Evolutionary conservation across 1,140 invertebrate genomes (phyloP).

Genomic region (Heliconius himera): DNA sequence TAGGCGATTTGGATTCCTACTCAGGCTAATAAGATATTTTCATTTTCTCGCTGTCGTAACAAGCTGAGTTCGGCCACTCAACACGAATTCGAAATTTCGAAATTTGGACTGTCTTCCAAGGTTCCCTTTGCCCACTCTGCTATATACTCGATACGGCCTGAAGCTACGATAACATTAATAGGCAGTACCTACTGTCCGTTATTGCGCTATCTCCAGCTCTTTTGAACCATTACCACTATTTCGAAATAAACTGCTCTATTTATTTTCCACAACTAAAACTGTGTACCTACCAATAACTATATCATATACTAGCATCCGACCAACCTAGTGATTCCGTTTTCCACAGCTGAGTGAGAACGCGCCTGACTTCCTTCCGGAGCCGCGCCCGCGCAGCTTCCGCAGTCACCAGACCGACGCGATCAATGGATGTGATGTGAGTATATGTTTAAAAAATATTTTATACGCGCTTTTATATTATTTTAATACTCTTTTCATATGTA

Average conservation of each 20-base stretch:
- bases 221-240: slow-evolving; percentile 16
- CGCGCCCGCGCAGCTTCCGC: slow-evolving; percentile 79
- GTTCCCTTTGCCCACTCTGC: too few relatives aligned
- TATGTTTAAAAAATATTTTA: slow-evolving; percentile 9
- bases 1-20: not conserved
- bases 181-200: not conserved
- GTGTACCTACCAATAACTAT: slow-evolving; percentile 12
- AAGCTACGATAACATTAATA: not conserved
- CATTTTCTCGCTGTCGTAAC: not conserved
- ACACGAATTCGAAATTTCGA: not conserved
- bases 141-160: too few relatives aligned
- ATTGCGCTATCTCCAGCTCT: not conserved
- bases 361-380: slow-evolving; percentile 78
- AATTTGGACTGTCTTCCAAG: too few relatives aligned
- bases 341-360: slow-evolving; percentile 76
- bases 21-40: not conserved
- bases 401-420: slow-evolving; percentile 62
- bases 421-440: slow-evolving; percentile 44
- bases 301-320: slow-evolving; percentile 38
- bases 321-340: slow-evolving; percentile 74
- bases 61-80: not conserved
- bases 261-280: slow-evolving; percentile 26
- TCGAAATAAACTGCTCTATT: slow-evolving; percentile 34
- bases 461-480: not conserved
- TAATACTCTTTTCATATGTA: too few relatives aligned